Evolutionary conservation across 2,888 invertebrate genomes (phyloP), one percentile per base, ranked within the genome.

Genomic region (Gymnocheta viridis): DNA sequence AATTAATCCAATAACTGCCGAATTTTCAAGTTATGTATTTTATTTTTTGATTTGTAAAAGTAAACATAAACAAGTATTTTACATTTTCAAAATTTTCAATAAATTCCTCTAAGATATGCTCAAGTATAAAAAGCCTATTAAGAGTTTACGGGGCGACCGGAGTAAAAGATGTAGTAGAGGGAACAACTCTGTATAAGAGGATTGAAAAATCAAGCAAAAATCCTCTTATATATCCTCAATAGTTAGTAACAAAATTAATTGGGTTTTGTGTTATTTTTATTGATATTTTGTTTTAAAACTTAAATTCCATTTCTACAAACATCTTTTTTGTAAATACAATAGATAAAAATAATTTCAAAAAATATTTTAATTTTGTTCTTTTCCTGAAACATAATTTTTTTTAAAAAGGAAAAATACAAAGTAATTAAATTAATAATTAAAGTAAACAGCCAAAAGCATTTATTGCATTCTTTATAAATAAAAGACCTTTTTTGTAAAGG

Each of bases 231-330:
- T n/a, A n/a, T n/a, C n/a, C n/a, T n/a, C n/a, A n/a, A n/a, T n/a
- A n/a, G n/a, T n/a, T n/a, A n/a, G n/a, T n/a, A 4, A 49, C 0
- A 22, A 7, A 49, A 2, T 22, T 10, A 49, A 6, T 29, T n/a
- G 0, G 10, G 6, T 2, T 12, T 64, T 27, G 29, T 38, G 62
- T 19, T 22, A 29, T 58, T 60, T 72, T 77, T 78, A 84, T 76
- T 83, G 73, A 66, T 74, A 80, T 76, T 82, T 72, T 77, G 24
- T 64, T 74, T 79, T 38, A 69, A 44, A 82, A 79, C 58, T 77
- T 54, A 77, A 80, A 73, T 70, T 69, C 49, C 62, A 67, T 79
- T 82, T 83, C 64, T 80, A 69, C 72, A 82, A 82, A 80, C 76
- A 64, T 66, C 4, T 64, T 29, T 78, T 32, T 38, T 74, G 47